phyloP scores from a whole-genome alignment of 2,888 invertebrate genomes.

The Cryptops parisi region DNA sequence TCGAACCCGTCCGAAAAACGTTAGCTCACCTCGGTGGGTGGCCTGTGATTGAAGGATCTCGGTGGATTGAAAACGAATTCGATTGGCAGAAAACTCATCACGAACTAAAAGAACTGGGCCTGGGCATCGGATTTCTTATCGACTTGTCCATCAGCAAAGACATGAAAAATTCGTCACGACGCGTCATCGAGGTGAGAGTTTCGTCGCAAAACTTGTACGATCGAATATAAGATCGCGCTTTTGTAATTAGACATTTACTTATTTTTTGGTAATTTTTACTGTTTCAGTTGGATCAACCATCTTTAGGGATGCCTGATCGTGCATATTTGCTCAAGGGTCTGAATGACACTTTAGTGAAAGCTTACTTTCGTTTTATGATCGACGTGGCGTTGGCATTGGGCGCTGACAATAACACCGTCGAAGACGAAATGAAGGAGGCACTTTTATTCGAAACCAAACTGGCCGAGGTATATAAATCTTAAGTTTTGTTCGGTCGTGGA shows the following conservation, averaged over 20 bases:
- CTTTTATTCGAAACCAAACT: slow-evolving; percentile 75
- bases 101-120: neutral
- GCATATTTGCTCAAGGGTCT: slow-evolving; percentile 68
- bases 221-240: too few relatives aligned
- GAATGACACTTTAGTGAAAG: slow-evolving; percentile 66
- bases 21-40: neutral
- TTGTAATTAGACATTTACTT: too few relatives aligned
- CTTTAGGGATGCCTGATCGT: slow-evolving; percentile 58
- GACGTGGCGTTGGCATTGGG: slow-evolving; percentile 74
- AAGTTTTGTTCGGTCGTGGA: neutral
- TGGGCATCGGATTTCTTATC: neutral
- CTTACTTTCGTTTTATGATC: slow-evolving; percentile 41
- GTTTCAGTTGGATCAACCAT: slow-evolving; percentile 66
- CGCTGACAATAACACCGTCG: slow-evolving; percentile 52
- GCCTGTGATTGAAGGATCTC: neutral
- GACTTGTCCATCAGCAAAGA: neutral
- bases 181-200: neutral
- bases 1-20: neutral
- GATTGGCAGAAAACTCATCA: neutral
- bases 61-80: neutral
- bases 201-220: too few relatives aligned
- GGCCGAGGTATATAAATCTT: slow-evolving; percentile 68
- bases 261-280: too few relatives aligned
- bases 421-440: slow-evolving; percentile 56
- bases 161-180: neutral